phyloP scores from a whole-genome alignment of 2,113 vertebrate species.

The Lepus timidus region DNA sequence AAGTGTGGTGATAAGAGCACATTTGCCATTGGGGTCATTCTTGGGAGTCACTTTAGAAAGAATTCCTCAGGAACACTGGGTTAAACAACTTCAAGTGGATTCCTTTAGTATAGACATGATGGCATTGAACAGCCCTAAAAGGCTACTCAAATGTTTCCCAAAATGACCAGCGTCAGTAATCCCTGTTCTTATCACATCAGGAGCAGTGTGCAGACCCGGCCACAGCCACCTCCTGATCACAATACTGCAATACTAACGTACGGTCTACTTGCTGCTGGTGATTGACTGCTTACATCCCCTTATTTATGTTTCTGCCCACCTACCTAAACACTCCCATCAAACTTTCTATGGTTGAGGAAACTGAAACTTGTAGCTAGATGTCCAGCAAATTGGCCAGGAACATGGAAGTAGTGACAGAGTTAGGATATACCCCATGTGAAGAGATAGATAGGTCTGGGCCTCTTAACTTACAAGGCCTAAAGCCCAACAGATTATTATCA shows the following conservation, averaged over 20 bases:
- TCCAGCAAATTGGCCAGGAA: background rate
- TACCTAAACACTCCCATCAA: background rate
- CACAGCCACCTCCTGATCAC: background rate
- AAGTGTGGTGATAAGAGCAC: background rate
- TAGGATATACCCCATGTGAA: too few relatives aligned
- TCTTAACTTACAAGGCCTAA: too few relatives aligned
- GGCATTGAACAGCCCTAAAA: background rate
- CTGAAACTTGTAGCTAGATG: background rate
- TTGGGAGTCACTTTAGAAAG: background rate
- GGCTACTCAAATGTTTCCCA: background rate
- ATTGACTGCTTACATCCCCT: fast-evolving
- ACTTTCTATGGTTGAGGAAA: background rate
- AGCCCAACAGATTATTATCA: too few relatives aligned
- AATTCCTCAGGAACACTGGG: background rate
- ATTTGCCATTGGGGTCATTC: background rate
- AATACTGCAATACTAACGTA: background rate
- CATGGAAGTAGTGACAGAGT: background rate
- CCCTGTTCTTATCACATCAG: background rate
- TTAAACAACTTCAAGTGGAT: background rate
- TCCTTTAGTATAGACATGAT: background rate
- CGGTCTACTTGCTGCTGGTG: background rate
- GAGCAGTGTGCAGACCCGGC: background rate
- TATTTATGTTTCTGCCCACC: background rate
- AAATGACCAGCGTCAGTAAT: background rate
- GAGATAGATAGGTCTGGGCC: too few relatives aligned